A percentile compares a stretch with the other conserved stretches of the same genome.
These are phyloP conservation scores for Epizoanthus scotinus DNA, from an alignment of 92 coral and sea anemone genomes.

Conservation along the genomic window DNA sequence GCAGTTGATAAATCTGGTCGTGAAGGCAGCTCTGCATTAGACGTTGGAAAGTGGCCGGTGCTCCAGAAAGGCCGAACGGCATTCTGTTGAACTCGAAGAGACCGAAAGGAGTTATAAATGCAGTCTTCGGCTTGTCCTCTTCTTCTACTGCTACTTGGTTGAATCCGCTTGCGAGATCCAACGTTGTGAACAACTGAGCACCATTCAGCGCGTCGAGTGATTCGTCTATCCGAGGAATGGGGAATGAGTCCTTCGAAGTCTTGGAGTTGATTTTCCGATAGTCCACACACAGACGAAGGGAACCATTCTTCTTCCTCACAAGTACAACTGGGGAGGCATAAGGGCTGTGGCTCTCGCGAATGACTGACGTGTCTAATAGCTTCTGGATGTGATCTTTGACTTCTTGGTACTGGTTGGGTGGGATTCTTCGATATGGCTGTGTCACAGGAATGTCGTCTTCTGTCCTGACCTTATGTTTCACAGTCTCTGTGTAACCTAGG, in stretches of 20 bases:
- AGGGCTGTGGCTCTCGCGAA: too few relatives aligned
- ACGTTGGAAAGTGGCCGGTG: constrained; percentile 16
- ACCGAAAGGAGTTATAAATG: background rate
- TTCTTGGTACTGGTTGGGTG: too few relatives aligned
- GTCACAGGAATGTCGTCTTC: constrained; percentile 42
- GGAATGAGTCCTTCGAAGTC: background rate
- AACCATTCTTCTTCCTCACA: too few relatives aligned
- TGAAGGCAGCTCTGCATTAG: constrained; percentile 30
- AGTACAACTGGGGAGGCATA: too few relatives aligned
- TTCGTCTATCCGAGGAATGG: background rate
- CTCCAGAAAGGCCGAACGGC: constrained; percentile 18
- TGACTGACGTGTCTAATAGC: too few relatives aligned
- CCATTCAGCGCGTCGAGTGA: background rate
- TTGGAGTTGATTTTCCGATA: constrained; percentile 21
- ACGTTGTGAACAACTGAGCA: constrained; percentile 3
- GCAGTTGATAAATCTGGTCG: constrained; percentile 17
- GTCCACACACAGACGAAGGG: too few relatives aligned
- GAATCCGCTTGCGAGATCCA: constrained; percentile 15
- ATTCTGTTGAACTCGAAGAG: background rate
- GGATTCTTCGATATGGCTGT: constrained; percentile 40
- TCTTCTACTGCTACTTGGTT: constrained; percentile 18
- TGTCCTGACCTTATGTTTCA: constrained; percentile 35
- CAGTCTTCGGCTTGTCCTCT: constrained; percentile 14
- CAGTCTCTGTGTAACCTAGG: constrained; percentile 37
- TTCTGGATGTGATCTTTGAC: too few relatives aligned